These are phyloP conservation scores for Hydropsyche tenuis DNA, from an alignment of 1,140 invertebrate genomes.

Conservation along the genomic window DNA sequence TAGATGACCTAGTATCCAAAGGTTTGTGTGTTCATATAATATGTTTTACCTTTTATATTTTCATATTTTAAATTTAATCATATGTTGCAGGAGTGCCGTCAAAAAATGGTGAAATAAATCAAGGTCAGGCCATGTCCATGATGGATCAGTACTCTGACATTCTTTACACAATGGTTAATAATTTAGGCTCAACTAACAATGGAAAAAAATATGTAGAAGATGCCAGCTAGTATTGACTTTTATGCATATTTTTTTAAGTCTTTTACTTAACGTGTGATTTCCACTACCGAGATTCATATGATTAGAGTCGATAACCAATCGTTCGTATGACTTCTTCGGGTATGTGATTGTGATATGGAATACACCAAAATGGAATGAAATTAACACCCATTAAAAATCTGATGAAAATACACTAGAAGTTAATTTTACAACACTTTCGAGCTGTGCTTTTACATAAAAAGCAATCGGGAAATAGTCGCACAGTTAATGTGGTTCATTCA, in stretches of 20 bases:
- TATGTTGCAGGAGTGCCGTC: conserved; percentile 43
- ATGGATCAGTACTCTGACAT: conserved; percentile 59
- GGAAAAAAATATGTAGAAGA: conserved; percentile 28
- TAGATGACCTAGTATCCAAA: conserved; percentile 58
- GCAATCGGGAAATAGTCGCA: no score
- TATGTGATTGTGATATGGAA: conserved; percentile 22
- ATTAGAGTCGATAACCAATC: neutral
- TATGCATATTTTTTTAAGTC: neutral
- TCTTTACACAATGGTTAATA: conserved; percentile 58
- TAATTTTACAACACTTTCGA: no score
- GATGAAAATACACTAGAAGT: no score
- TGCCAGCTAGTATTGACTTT: conserved; percentile 29
- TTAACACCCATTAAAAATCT: no score
- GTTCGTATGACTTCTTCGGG: conserved; percentile 17
- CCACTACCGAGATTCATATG: conserved; percentile 29
- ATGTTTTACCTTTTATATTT: conserved; percentile 3
- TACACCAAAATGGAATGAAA: neutral
- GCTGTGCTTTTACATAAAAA: no score
- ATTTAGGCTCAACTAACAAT: conserved; percentile 32
- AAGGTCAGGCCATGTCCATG: conserved; percentile 56
- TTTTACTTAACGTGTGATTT: conserved; percentile 12
- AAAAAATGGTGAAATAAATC: conserved; percentile 46
- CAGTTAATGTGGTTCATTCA: no score
- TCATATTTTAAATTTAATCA: neutral
- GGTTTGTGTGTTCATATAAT: conserved; percentile 50